Evolutionary conservation across 2,113 vertebrate species (phyloP), one percentile per base, ranked within the genome.

Genomic region (Labrus mixtus): DNA sequence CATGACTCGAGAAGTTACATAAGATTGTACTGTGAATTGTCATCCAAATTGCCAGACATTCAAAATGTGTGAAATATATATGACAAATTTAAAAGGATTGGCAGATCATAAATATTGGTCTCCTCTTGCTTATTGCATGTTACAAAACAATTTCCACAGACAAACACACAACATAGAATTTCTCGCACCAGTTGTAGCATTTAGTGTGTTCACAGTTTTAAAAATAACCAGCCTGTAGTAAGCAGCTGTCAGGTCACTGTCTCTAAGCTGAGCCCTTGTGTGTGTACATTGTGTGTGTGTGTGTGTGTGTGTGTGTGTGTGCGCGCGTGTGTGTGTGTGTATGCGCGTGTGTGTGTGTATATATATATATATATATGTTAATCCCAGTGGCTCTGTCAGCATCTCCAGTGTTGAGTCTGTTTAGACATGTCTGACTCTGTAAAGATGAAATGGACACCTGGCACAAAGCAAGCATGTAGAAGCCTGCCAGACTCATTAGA

Each of bases 361-460:
- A 29, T 29, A 29, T 2, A 29, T 29, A 29, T 2, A 29, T 29
- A 29, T 29, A 39, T 79, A 9, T 79, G 53, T 74, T 78, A 87
- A 78, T 87, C 68, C 66, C 78, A 39, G 45, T 64, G 68, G 64
- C 58, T 76, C 75, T 80, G 66, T 78, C 78, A 77, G 68, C 80
- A 46, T 72, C 66, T 87, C 57, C 22, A 41, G 23, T 57, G 59
- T 65, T 62, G 55, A 53, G 77, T 87, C 43, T 82, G 87, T 87
- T 89, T 76, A 76, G 77, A 84, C 91, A 85, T 6, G 86, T 83
- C 69, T 71, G 41, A 72, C 43, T 89, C 61, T 55, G 59, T 67
- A 23, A 60, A 73, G 56, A 80, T 77, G 73, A 86, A 87, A 82
- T 63, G 41, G 72, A 85, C 86, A 82, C 84, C 87, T 85, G 58